Base-by-base conservation (phyloP, 2,797 vertebrate genomes). In the Lepus oiostolus region DNA sequence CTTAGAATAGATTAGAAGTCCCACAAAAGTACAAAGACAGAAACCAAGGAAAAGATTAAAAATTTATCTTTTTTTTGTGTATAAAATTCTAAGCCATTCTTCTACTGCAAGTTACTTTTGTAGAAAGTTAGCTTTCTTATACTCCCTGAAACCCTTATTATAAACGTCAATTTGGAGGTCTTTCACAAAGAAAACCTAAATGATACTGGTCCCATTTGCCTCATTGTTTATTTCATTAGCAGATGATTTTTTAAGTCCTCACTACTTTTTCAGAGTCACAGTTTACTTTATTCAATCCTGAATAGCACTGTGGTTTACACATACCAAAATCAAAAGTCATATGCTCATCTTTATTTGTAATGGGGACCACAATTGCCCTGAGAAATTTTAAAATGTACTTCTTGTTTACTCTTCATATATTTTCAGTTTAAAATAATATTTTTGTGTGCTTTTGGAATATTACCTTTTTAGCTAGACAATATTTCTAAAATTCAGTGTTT, bases 371-470 rank as follows among this genome's bases (percentile, higher is more conserved):
- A 24, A 35, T 42, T 85, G 28, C 68, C 24, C n/a, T 80, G 68
- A 91, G 72, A 97, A 96, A 92, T 92, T 88, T 85, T 1, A 95
- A 97, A 96, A 96, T 86, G 91, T 95, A 95, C 93, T 95, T 81
- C 47, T 65, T 90, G 47, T 96, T 97, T 97, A 97, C 91, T 97
- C 52, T 77, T 7, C 21, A 95, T 95, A 95, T 97, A 97, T 97
- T 97, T 97, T 91, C 82, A 98, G 17, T 30, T 85, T 88, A 71
- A 76, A 88, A 65, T 28, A 88, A 19, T 63, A 52, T 17, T 65
- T 50, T 63, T 81, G 72, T 79, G 81, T 91, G 26, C 24, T 76
- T 89, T 80, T 68, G 4, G 8, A 88, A 94, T 91, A 76, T 12
- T 54, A 88, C 16, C 60, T 79, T 83, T 95, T 96, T 75, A 93